Conservation (phyloP, 1,140 invertebrate genomes). For the Drosophila virilis region DNA sequence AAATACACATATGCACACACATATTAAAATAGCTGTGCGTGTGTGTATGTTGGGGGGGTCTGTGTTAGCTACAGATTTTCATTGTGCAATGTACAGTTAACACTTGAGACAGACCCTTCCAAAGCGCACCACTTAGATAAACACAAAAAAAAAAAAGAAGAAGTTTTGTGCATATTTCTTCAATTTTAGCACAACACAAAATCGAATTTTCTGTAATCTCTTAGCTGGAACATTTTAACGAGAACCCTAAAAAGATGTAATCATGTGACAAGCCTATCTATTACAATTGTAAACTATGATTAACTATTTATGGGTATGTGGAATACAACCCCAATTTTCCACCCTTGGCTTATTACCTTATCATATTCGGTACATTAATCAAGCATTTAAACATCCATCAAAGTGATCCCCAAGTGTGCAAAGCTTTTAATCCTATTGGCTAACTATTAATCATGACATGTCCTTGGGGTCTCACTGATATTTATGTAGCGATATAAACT, state of each 20-base stretch:
- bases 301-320: not conserved
- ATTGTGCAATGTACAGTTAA: slow-evolving; percentile 48
- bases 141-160: slow-evolving; percentile 13
- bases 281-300: not conserved
- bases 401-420: slow-evolving; percentile 1
- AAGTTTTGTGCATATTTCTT: not conserved
- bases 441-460: slow-evolving; percentile 11
- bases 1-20: slow-evolving; percentile 56
- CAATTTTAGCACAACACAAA: no score
- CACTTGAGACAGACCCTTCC: slow-evolving; percentile 53
- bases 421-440: slow-evolving; percentile 11
- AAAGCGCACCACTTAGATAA: not conserved
- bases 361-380: slow-evolving; percentile 6
- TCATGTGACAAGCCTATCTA: no score
- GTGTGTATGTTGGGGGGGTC: not conserved
- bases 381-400: slow-evolving; percentile 1
- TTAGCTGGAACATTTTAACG: no score
- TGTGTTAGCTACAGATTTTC: slow-evolving; percentile 22
- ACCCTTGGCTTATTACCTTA: not conserved
- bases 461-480: not conserved
- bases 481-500: slow-evolving; percentile 2
- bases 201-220: no score
- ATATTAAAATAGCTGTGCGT: not conserved
- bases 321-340: not conserved
- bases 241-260: no score